phyloP scores from a whole-genome alignment of 2,797 vertebrate genomes.

The Melanotaenia nigrans region DNA sequence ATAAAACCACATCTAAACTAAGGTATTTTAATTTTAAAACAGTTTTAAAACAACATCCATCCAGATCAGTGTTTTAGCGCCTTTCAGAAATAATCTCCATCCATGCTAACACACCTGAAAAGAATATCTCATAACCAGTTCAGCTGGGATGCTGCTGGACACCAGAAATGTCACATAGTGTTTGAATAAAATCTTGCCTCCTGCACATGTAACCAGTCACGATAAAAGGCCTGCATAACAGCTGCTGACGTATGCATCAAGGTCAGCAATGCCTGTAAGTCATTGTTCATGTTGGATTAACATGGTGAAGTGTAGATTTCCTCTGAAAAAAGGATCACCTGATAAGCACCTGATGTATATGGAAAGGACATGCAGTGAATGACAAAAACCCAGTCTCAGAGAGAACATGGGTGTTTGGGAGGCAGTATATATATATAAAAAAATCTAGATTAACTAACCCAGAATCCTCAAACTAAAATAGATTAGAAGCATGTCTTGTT shows the following conservation, averaged over 20 bases:
- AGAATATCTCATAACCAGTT: neutral
- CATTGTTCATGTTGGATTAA: constrained; percentile 1
- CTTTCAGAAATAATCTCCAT: neutral
- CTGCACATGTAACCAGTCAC: neutral
- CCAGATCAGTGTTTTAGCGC: neutral
- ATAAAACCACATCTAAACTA: neutral
- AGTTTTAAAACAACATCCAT: neutral
- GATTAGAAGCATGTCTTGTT: too few species aligned
- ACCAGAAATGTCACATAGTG: neutral
- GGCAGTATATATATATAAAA: too few species aligned
- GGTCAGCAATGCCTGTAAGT: constrained; percentile 3
- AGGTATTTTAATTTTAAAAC: neutral
- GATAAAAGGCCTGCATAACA: constrained; percentile 5
- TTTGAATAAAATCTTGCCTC: neutral
- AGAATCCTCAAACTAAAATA: too few species aligned
- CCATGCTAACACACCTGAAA: neutral
- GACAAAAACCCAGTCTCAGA: neutral
- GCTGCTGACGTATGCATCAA: constrained; percentile 9
- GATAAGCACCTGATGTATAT: neutral
- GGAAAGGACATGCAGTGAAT: neutral
- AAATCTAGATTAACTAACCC: neutral
- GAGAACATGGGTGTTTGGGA: neutral
- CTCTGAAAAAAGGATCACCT: neutral
- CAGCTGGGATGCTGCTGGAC: neutral
- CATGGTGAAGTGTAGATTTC: neutral